phyloP scores from a whole-genome alignment of 2,888 invertebrate genomes.

The Laothoe populi region DNA sequence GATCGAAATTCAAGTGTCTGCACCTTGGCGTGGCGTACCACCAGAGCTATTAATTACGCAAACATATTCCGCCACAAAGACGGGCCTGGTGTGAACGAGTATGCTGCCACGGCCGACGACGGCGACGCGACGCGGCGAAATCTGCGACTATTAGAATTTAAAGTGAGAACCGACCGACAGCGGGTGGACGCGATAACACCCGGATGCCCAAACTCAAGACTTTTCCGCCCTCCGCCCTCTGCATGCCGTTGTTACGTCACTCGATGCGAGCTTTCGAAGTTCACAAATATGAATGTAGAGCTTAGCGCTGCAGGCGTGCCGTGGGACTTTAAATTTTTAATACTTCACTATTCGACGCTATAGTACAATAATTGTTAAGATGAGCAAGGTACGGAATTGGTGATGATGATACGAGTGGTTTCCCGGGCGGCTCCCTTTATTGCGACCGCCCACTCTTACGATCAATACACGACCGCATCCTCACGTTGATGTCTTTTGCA shows the following conservation, averaged over 20 bases:
- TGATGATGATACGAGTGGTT: slow-evolving; percentile 11
- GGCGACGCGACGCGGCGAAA: slow-evolving; percentile 48
- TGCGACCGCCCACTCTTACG: slow-evolving; percentile 21
- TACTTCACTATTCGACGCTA: slow-evolving; percentile 6
- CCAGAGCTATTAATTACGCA: slow-evolving; percentile 45
- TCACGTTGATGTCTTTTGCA: slow-evolving; percentile 56
- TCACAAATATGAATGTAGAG: slow-evolving; percentile 38
- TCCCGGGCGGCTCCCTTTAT: slow-evolving; percentile 21
- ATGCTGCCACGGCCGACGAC: neutral
- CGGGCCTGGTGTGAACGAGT: slow-evolving; percentile 29
- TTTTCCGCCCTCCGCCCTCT: slow-evolving; percentile 34
- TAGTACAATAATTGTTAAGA: neutral
- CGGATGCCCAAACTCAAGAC: slow-evolving; percentile 42
- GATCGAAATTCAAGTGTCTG: slow-evolving; percentile 47
- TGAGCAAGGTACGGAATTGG: slow-evolving; percentile 18
- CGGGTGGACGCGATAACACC: slow-evolving; percentile 59
- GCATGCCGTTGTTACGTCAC: slow-evolving; percentile 50
- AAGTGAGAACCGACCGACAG: slow-evolving; percentile 50
- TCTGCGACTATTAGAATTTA: slow-evolving; percentile 63
- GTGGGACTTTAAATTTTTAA: slow-evolving; percentile 21
- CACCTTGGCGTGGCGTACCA: slow-evolving; percentile 33
- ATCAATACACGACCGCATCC: slow-evolving; percentile 43
- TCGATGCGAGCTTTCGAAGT: slow-evolving; percentile 44
- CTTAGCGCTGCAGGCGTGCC: neutral
- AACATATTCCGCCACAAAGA: slow-evolving; percentile 57